Base-by-base conservation (phyloP, 2,888 invertebrate genomes). In the Ophraella communa region DNA sequence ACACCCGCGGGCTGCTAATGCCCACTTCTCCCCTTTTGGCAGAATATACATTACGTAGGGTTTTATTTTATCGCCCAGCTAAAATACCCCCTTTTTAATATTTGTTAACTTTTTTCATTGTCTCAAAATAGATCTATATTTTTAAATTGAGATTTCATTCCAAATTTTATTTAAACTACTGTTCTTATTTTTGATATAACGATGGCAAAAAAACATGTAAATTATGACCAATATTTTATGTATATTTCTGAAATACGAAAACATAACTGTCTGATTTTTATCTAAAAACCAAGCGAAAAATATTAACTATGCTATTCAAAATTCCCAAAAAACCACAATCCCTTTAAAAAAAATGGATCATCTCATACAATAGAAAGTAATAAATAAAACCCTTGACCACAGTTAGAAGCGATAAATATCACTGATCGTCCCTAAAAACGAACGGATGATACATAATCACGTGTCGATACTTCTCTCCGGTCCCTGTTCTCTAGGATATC, bases 351-450 rank as follows among this genome's bases (percentile, higher is more conserved):
- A 55, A 60, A 23, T 53, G 44, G 52, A 60, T 60, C 60, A 60
- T 60, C 27, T 33, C 44, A 14, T 60, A 60, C 60, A 60, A 60
- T 60, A 60, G 52, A 60, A 59, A 60, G 60, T 60, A 52, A 60
- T 60, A 60, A 42, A 60, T 60, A 60, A 60, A 52, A 60, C 60
- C 52, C 60, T 47, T 52, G 57, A 57, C 52, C 57, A 57, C 57
- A 35, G 58, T 47, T 45, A 52, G 45, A 42, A 57, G 51, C 61
- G 52, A 64, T 64, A 59, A 64, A 64, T 64, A 64, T 64, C 62
- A 65, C 65, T 65, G 65, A 65, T 62, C 62, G 62, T 57, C 52
- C 62, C 53, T 54, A 62, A 65, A 65, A 62, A 52, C 60, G 52
- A 60, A 60, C 58, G 53, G 58, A 65, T 62, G 61, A 64, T 60